phyloP scores from a whole-genome alignment of 2,113 vertebrate genomes.

The Corydoras maculifer region DNA sequence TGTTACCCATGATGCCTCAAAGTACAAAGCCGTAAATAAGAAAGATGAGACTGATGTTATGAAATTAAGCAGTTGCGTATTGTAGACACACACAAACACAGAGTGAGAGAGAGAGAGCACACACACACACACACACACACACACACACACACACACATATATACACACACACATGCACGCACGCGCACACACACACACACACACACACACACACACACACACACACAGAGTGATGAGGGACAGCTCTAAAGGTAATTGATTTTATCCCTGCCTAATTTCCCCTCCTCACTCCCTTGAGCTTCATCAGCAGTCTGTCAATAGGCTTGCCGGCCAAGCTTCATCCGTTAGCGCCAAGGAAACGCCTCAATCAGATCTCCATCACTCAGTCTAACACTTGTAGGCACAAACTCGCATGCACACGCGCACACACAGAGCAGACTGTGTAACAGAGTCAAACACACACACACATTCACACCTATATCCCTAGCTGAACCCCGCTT shows the following conservation, averaged over 20 bases:
- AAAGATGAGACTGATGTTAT: too few species aligned
- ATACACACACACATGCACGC: slow-evolving; percentile 8
- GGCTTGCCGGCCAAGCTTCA: slow-evolving; percentile 51
- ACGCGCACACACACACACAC: slow-evolving; percentile 29
- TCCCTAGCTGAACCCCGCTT: slow-evolving; percentile 12
- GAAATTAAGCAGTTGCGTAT: too few species aligned
- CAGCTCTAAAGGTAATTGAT: slow-evolving; percentile 68
- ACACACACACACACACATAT: too few species aligned
- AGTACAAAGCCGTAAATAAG: too few species aligned
- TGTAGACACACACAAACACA: too few species aligned
- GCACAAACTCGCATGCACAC: slow-evolving; percentile 19
- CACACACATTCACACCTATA: slow-evolving; percentile 30
- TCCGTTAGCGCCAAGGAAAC: slow-evolving; percentile 63
- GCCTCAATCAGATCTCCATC: slow-evolving; percentile 70
- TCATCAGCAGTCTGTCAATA: slow-evolving; percentile 72
- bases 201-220: slow-evolving; percentile 22
- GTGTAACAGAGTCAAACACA: slow-evolving; percentile 15
- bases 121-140: too few species aligned
- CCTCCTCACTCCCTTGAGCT: slow-evolving; percentile 48
- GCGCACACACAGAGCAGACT: slow-evolving; percentile 15
- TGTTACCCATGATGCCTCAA: too few species aligned
- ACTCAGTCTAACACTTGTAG: slow-evolving; percentile 50
- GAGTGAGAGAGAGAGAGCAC: too few species aligned
- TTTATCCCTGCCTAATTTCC: slow-evolving; percentile 65
- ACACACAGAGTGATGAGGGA: slow-evolving; percentile 49